Conservation (phyloP, 2,888 invertebrate species). For the Aphidoletes aphidimyza region DNA sequence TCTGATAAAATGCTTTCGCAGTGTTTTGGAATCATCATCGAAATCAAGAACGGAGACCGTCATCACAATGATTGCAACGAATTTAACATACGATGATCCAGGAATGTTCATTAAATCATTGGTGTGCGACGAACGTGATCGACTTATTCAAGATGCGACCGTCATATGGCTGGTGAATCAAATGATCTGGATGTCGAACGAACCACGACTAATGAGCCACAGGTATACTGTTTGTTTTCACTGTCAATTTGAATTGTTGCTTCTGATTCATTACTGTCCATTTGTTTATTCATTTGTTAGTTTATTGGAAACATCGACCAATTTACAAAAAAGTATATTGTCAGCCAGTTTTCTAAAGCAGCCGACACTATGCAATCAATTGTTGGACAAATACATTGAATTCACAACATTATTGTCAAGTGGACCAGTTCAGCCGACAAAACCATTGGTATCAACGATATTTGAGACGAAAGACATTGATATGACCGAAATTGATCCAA, state of each 20-base stretch:
- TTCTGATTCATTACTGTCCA: neutral
- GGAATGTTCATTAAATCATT: constrained; percentile 56
- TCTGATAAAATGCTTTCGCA: neutral
- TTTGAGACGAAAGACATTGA: constrained; percentile 30
- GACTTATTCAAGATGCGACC: constrained; percentile 56
- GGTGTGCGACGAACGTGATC: constrained; percentile 41
- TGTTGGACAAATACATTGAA: constrained; percentile 60
- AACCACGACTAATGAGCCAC: too few species aligned
- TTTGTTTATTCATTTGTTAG: neutral
- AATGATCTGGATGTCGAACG: constrained; percentile 55
- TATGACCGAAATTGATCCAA: neutral
- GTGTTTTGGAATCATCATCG: neutral
- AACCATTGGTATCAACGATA: neutral
- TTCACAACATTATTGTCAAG: constrained; percentile 54
- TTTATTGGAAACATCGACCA: constrained; percentile 7
- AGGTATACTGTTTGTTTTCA: too few species aligned
- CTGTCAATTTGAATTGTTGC: neutral
- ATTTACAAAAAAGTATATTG: constrained; percentile 61
- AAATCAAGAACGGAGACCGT: constrained; percentile 5
- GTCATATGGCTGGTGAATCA: constrained; percentile 58
- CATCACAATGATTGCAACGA: constrained; percentile 56
- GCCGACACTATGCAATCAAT: constrained; percentile 61
- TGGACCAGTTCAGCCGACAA: neutral
- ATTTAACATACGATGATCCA: constrained; percentile 58
- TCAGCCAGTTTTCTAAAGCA: constrained; percentile 63